Percentiles rank a stretch among this genome's conserved stretches.
Evolutionary conservation across 1,140 invertebrate species (phyloP).

Genomic region (Chironomus tepperi): DNA sequence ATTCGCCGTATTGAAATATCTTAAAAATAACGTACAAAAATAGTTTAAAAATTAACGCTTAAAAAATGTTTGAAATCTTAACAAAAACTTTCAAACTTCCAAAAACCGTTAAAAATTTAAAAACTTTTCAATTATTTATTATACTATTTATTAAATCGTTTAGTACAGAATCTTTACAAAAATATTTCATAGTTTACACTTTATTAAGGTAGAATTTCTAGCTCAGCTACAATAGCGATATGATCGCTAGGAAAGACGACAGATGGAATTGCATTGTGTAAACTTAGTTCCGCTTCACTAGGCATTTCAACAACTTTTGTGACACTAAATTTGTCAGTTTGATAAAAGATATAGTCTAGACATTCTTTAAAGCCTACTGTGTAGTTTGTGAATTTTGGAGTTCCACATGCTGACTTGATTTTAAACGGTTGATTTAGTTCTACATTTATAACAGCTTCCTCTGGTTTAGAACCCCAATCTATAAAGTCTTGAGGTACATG

Average conservation of each 20-base stretch:
- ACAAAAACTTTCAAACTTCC: too few species aligned
- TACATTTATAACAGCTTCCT: slow-evolving; percentile 54
- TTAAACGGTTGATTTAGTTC: slow-evolving; percentile 51
- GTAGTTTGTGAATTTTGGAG: slow-evolving; percentile 76
- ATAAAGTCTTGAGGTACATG: slow-evolving; percentile 48
- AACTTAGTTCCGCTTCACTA: slow-evolving; percentile 58
- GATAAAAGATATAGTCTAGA: slow-evolving; percentile 88
- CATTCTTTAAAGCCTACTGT: slow-evolving; percentile 74
- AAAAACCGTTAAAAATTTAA: too few species aligned
- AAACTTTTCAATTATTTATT: too few species aligned
- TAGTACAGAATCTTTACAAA: too few species aligned
- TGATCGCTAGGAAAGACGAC: slow-evolving; percentile 87
- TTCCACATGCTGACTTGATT: slow-evolving; percentile 64
- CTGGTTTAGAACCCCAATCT: slow-evolving; percentile 65
- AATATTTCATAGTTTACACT: not conserved
- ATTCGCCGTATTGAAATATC: too few species aligned
- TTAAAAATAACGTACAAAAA: too few species aligned
- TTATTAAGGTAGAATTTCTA: slow-evolving; percentile 40
- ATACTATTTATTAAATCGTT: too few species aligned
- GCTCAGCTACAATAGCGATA: slow-evolving; percentile 73
- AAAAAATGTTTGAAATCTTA: too few species aligned
- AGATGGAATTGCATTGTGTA: slow-evolving; percentile 70
- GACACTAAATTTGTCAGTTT: slow-evolving; percentile 54
- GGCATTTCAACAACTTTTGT: slow-evolving; percentile 68
- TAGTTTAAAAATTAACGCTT: too few species aligned